Conservation (phyloP, 2,888 invertebrate species). For the Phymatocera aterrima region DNA sequence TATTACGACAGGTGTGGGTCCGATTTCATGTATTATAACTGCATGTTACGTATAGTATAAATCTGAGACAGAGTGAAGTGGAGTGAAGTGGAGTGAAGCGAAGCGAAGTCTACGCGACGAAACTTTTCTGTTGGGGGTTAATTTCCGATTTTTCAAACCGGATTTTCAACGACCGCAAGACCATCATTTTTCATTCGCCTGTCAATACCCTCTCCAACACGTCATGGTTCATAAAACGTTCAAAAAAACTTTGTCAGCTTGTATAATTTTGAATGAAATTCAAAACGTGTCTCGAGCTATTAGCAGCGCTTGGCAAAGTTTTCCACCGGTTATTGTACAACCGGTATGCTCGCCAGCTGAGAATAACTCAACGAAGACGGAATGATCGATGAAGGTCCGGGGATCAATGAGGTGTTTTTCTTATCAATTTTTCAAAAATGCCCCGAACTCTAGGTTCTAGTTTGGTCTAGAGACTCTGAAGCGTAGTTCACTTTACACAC, state of each 20-base stretch:
- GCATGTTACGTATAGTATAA: neutral
- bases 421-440: neutral
- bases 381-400: constrained; percentile 1
- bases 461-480: too few relatives aligned
- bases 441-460: neutral
- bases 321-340: neutral
- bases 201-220: constrained; percentile 11
- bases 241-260: constrained; percentile 19
- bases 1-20: too few relatives aligned
- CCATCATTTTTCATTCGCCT: constrained; percentile 30
- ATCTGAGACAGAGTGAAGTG: too few relatives aligned
- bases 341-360: neutral
- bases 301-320: constrained; percentile 15
- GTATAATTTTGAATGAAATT: constrained; percentile 38
- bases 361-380: neutral
- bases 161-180: neutral
- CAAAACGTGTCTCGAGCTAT: constrained; percentile 36
- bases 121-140: constrained; percentile 9
- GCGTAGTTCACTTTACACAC: too few relatives aligned
- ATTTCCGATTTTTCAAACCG: neutral
- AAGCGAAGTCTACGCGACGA: too few relatives aligned
- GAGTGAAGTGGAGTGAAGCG: too few relatives aligned
- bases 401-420: constrained; percentile 14
- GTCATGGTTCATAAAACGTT: constrained; percentile 6
- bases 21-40: neutral